phyloP scores from a whole-genome alignment of 2,888 invertebrate species.

The Pterostichus madidus region DNA sequence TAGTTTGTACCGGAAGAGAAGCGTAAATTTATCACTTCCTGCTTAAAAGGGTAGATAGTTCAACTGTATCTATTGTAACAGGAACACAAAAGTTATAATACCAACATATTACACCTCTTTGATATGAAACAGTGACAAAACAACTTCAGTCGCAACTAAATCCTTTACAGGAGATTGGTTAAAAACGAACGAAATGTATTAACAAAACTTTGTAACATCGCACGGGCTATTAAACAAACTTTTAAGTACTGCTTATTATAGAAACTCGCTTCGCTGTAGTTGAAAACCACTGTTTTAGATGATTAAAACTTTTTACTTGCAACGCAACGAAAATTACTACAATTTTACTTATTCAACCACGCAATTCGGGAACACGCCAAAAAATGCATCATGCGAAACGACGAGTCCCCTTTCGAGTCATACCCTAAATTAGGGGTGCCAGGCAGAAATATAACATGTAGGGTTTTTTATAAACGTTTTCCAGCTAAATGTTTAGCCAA shows the following conservation, averaged over 20 bases:
- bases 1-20: conserved; percentile 58
- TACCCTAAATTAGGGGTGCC: conserved; percentile 6
- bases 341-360: conserved; percentile 51
- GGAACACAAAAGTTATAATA: conserved; percentile 39
- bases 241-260: conserved; percentile 49
- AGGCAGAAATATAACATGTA: neutral
- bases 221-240: conserved; percentile 42
- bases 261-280: conserved; percentile 16
- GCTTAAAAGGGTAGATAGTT: conserved; percentile 49
- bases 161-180: neutral
- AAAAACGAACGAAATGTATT: neutral
- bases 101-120: conserved; percentile 46
- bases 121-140: neutral
- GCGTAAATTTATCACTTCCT: conserved; percentile 56
- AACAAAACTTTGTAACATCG: conserved; percentile 22
- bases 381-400: conserved; percentile 41
- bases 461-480: conserved; percentile 1
- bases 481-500: conserved; percentile 30
- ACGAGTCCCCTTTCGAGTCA: neutral
- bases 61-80: conserved; percentile 28
- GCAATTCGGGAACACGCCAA: conserved; percentile 55
- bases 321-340: conserved; percentile 54
- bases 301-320: conserved; percentile 57
- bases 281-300: conserved; percentile 52
- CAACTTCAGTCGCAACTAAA: neutral